phyloP scores from a whole-genome alignment of 1,140 invertebrate species.

The Drosophila triauraria region DNA sequence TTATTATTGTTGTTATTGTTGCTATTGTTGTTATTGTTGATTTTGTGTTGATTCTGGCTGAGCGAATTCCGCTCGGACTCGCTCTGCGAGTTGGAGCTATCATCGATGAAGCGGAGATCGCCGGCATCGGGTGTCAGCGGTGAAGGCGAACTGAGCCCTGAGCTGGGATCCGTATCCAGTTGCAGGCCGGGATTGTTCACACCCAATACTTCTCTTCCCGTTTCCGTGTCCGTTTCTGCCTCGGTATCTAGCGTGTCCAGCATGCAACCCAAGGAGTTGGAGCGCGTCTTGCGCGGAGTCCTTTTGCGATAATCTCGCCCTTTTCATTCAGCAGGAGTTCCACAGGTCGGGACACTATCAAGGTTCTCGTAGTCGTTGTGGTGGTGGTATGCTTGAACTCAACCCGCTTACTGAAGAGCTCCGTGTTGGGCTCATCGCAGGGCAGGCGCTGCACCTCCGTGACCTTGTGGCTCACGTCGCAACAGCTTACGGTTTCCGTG shows the following conservation, averaged over 20 bases:
- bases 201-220: constrained; percentile 6
- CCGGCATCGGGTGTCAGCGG: constrained; percentile 55
- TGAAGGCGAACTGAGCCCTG: constrained; percentile 53
- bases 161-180: constrained; percentile 42
- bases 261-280: constrained; percentile 76
- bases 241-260: constrained; percentile 52
- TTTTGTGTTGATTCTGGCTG: constrained; percentile 31
- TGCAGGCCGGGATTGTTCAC: constrained; percentile 42
- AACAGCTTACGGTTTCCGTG: constrained; percentile 48
- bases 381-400: constrained; percentile 66
- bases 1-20: constrained; percentile 40
- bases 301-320: constrained; percentile 70
- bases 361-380: constrained; percentile 68
- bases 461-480: constrained; percentile 54
- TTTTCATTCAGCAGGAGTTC: constrained; percentile 73
- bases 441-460: constrained; percentile 55
- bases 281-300: constrained; percentile 63
- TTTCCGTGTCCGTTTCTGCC: constrained; percentile 6
- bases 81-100: constrained; percentile 77
- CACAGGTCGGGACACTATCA: constrained; percentile 72
- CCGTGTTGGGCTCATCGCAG: constrained; percentile 40
- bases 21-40: constrained; percentile 35
- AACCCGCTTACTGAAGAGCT: constrained; percentile 47
- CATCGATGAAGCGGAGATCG: constrained; percentile 80
- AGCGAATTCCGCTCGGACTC: constrained; percentile 73